These are phyloP conservation scores for Aphidius gifuensis DNA, from an alignment of 1,140 invertebrate genomes.

Conservation along the genomic window DNA sequence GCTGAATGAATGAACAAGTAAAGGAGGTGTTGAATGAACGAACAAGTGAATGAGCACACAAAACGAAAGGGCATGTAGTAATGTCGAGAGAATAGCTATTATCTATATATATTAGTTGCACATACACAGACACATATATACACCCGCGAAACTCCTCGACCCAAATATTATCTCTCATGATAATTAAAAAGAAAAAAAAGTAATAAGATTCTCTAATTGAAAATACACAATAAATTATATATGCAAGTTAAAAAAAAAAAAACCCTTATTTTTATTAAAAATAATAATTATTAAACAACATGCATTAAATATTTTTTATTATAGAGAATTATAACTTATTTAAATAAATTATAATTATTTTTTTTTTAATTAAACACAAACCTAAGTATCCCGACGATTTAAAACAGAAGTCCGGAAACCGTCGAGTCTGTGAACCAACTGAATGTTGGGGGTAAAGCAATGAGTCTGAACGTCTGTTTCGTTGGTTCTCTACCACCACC, in stretches of 20 bases:
- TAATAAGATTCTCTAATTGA: too few species aligned
- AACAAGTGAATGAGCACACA: conserved; percentile 7
- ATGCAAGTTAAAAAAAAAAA: too few species aligned
- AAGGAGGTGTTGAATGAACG: background rate
- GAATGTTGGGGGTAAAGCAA: background rate
- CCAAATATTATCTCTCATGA: background rate
- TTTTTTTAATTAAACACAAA: background rate
- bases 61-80: conserved; percentile 2
- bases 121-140: background rate
- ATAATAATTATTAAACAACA: too few species aligned
- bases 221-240: too few species aligned
- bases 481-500: background rate
- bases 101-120: background rate
- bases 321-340: too few species aligned
- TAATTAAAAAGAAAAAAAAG: too few species aligned
- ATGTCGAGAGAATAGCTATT: conserved; percentile 3
- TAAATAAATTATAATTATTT: too few species aligned
- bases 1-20: conserved; percentile 11
- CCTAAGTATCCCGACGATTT: background rate
- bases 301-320: too few species aligned
- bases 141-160: background rate
- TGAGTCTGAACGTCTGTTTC: background rate
- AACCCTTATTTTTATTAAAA: too few species aligned
- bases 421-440: conserved; percentile 9
- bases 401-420: conserved; percentile 12